A percentile compares a stretch with the other conserved stretches of the same genome.
Evolutionary conservation across 1,140 invertebrate genomes (phyloP).

Genomic region (Euura lappo): DNA sequence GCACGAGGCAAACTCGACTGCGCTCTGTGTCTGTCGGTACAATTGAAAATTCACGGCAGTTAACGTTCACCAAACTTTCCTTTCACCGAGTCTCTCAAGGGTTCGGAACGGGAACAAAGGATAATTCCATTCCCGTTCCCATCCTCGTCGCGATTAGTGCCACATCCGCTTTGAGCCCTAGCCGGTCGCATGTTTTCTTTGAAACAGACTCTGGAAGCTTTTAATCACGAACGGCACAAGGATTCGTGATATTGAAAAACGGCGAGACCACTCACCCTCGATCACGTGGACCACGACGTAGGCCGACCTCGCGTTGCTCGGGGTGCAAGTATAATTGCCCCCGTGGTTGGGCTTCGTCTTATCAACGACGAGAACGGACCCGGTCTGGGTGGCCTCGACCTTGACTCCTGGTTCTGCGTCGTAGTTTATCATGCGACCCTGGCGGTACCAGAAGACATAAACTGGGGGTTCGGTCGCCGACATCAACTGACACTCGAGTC

Average conservation of each 20-base stretch:
- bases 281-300: slow-evolving; percentile 74
- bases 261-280: slow-evolving; percentile 52
- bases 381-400: slow-evolving; percentile 56
- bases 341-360: slow-evolving; percentile 66
- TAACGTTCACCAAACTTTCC: too few species aligned
- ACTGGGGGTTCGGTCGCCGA: slow-evolving; percentile 75
- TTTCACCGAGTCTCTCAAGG: too few species aligned
- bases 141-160: too few species aligned
- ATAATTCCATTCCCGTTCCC: too few species aligned
- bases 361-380: slow-evolving; percentile 63
- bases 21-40: too few species aligned
- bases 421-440: slow-evolving; percentile 77
- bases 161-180: too few species aligned
- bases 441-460: slow-evolving; percentile 84
- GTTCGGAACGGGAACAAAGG: neutral
- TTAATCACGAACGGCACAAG: too few species aligned
- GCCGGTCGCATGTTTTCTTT: too few species aligned
- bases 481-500: slow-evolving; percentile 73
- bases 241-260: too few species aligned
- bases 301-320: slow-evolving; percentile 67
- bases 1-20: too few species aligned
- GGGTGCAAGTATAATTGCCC: slow-evolving; percentile 74
- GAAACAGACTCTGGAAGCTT: too few species aligned
- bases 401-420: slow-evolving; percentile 64
- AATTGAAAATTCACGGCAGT: too few species aligned